Base-by-base conservation (phyloP, 2,888 invertebrate species). In the Eilema griseolum region DNA sequence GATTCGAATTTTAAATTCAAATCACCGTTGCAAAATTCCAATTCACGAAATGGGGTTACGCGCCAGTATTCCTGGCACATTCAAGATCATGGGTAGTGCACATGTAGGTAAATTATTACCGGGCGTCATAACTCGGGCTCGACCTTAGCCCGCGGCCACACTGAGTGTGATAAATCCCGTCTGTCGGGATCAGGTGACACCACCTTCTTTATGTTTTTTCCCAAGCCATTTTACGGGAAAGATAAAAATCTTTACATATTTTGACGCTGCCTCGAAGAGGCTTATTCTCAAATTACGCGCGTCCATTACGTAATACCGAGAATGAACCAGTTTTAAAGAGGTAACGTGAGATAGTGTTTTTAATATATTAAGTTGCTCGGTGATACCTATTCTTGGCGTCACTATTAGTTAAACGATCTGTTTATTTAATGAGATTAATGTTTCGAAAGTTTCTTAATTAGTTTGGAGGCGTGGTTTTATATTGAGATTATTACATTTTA, bases 141-240 rank as follows among this genome's bases (percentile, higher is more conserved):
- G 91, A 92, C 92, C 95, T 95, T 89, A 95, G 93, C 94, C 93
- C 91, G 90, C 88, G 94, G 94, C 92, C 94, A 95, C 94, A 95
- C 93, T 88, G 91, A 88, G 89, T 79, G 87, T 87, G 71, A 93
- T 95, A 92, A 95, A 95, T 95, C 94, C 83, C 83, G 80, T 80
- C 92, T 93, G 95, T 94, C 95, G 88, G 92, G 94, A 93, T 95
- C 95, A 95, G 95, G 95, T 95, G 95, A 95, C 95, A 95, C 94
- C 93, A 91, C 93, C 94, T 95, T 95, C 95, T 95, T 95, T 95
- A 95, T 95, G 95, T 95, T 95, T 95, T 95, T 95, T 95, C 95
- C 95, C 95, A 95, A 94, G 94, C 95, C 92, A 90, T 95, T 95
- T 95, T 95, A 95, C 94, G 93, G 94, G 87, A 95, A 95, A 94